Base-by-base conservation (phyloP, 2,797 vertebrate species). In the Myotis myotis region DNA sequence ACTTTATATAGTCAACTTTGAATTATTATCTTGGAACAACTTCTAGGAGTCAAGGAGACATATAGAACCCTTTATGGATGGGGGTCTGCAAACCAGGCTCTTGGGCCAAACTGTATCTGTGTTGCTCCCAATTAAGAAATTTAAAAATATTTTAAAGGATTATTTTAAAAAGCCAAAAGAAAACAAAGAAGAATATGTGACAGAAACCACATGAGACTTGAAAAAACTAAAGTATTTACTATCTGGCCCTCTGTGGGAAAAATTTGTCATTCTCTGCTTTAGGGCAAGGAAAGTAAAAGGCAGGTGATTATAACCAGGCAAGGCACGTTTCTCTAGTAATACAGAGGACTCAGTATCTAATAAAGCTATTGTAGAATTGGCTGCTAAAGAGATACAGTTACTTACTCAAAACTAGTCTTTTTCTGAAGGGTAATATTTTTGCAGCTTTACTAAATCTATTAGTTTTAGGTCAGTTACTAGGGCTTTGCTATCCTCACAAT, bases 371-470 rank as follows among this genome's bases (percentile, higher is more conserved):
- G 33, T 5, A 49, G 55, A 79, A 53, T 19, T 84, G 13, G 89
- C 94, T 78, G 60, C 33, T 88, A 76, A 66, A 17, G 20, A 85
- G 22, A 87, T 57, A 68, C 81, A 75, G 85, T 82, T 71, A 91
- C 53, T 84, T 80, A 60, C 12, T 87, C 19, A 90, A 80, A 83
- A 82, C 38, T 19, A 70, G 23, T n/a, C 38, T 22, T 93, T 87
- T 93, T 81, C 71, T 66, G 55, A 64, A 16, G 91, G 60, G 38
- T 41, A 60, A 93, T 82, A 16, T 70, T 91, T 85, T 71, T 33
- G 22, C 6, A 95, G 6, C 36, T 95, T 80, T 78, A 76, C n/a
- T 79, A 81, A 93, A 74, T 72, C 83, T 87, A 38, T 93, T 64
- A 83, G 55, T 47, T 72, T 91, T 83, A 17, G 30, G 25, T 95